A percentile compares a stretch with the other conserved stretches of the same genome.
phyloP scores from a whole-genome alignment of 2,797 vertebrate genomes.

The Pelochelys cantorii region DNA sequence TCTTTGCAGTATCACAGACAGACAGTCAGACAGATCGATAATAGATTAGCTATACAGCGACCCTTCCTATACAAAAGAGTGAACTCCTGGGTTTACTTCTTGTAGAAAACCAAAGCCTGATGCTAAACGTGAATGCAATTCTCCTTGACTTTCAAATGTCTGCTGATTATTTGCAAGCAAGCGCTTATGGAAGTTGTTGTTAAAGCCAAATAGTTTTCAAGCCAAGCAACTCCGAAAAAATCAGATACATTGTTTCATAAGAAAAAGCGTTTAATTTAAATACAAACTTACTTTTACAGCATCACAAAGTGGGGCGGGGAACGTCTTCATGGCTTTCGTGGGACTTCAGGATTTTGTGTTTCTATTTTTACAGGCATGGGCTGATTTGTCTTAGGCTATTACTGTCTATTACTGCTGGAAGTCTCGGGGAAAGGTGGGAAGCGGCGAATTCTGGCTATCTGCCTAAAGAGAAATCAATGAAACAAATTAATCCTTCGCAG shows the following conservation, averaged over 20 bases:
- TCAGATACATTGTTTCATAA: not conserved
- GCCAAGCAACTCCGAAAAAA: not conserved
- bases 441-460: constrained; percentile 99
- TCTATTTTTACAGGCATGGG: constrained; percentile 95
- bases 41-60: constrained; percentile 4
- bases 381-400: constrained; percentile 99
- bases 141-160: not conserved
- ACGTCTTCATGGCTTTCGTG: constrained; percentile 73
- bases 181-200: not conserved
- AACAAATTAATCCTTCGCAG: constrained; percentile 99
- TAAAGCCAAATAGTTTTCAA: not conserved
- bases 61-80: not conserved
- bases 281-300: constrained; percentile 12
- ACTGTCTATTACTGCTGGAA: constrained; percentile 98
- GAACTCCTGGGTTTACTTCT: not conserved
- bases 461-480: constrained; percentile 99
- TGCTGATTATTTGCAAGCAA: not conserved
- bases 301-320: constrained; percentile 44
- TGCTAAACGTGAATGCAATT: not conserved
- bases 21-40: constrained; percentile 6
- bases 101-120: not conserved
- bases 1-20: constrained; percentile 9
- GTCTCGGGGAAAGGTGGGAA: constrained; percentile 98
- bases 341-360: constrained; percentile 86
- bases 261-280: constrained; percentile 41